A percentile compares a stretch with the other conserved stretches of the same genome.
phyloP scores from a whole-genome alignment of 1,140 invertebrate genomes.

The Neelides sp. region DNA sequence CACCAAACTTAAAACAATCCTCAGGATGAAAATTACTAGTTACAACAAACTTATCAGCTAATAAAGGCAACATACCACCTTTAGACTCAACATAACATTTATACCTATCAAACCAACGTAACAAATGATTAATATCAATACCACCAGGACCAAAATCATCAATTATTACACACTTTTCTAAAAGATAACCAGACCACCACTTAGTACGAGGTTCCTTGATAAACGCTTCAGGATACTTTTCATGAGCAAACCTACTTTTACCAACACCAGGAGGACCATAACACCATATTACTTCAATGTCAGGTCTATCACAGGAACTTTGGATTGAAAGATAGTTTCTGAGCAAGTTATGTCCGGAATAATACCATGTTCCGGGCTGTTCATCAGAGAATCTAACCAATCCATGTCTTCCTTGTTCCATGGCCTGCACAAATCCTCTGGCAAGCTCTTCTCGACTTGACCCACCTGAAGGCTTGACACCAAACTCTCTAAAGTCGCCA shows the following conservation, averaged over 20 bases:
- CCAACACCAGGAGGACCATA: neutral
- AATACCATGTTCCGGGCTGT: neutral
- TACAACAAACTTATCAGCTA: too few species aligned
- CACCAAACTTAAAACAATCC: too few species aligned
- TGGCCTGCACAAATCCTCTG: neutral
- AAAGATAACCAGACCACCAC: neutral
- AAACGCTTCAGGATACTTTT: neutral
- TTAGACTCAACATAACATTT: neutral
- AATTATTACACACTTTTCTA: neutral
- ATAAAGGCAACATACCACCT: too few species aligned
- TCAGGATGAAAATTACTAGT: too few species aligned
- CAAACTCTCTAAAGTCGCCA: neutral
- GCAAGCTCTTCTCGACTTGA: neutral
- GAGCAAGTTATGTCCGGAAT: neutral
- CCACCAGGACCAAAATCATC: constrained; percentile 1
- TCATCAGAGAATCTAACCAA: neutral
- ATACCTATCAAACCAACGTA: neutral
- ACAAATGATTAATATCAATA: neutral
- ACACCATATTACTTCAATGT: neutral
- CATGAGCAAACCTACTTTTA: neutral
- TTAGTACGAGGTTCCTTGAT: neutral
- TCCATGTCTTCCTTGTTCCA: neutral
- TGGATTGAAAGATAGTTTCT: neutral
- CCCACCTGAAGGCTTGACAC: neutral
- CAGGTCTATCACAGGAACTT: neutral